Conservation (phyloP, 2,113 vertebrate species). For the Dryoscopus gambensis region DNA sequence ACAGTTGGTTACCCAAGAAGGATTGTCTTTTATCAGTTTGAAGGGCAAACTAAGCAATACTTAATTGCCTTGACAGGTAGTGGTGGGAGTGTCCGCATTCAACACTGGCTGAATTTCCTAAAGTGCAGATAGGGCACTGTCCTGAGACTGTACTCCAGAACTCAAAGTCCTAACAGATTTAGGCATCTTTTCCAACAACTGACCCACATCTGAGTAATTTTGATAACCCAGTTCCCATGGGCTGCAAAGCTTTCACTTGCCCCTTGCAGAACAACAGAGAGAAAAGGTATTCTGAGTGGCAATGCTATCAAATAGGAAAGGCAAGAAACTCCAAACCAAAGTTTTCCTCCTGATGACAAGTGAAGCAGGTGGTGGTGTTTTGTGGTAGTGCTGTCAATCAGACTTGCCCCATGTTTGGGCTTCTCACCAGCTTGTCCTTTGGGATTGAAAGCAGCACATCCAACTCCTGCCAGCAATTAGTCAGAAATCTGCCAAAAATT, state of each 20-base stretch:
- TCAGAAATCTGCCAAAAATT: neutral
- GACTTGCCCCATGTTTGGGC: neutral
- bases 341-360: neutral
- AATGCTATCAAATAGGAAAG: neutral
- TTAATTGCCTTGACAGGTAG: neutral
- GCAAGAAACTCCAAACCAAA: neutral
- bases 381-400: neutral
- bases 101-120: neutral
- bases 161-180: neutral
- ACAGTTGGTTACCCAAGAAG: neutral
- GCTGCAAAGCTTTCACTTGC: neutral
- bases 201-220: neutral
- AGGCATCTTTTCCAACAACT: neutral
- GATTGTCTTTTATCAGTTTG: neutral
- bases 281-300: neutral
- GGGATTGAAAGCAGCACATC: neutral
- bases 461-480: neutral
- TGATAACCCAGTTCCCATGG: neutral
- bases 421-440: neutral
- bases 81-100: fast-evolving
- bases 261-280: neutral
- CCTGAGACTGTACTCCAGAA: neutral
- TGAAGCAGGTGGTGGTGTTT: neutral
- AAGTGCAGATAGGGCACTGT: neutral
- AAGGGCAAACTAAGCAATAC: neutral